Evolutionary conservation across 2,797 vertebrate species (phyloP).

Genomic region (Chelidonichthys spinosus): DNA sequence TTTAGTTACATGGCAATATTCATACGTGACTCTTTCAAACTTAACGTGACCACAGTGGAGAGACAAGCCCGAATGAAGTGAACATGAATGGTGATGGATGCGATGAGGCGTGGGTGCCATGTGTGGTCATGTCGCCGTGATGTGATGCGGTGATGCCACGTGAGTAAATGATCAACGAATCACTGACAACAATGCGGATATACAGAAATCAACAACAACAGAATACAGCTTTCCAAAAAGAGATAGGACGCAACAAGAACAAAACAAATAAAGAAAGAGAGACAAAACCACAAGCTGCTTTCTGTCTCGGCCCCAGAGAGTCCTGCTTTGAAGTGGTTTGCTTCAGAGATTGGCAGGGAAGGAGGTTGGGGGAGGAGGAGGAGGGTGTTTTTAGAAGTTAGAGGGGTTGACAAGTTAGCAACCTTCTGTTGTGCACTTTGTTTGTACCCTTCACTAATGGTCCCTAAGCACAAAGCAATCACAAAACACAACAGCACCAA

Average conservation of each 20-base stretch:
- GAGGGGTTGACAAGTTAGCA: slow-evolving; percentile 48
- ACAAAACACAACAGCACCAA: slow-evolving; percentile 42
- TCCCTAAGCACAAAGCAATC: slow-evolving; percentile 62
- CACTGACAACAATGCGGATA: slow-evolving; percentile 78
- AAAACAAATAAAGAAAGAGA: slow-evolving; percentile 19
- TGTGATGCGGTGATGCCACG: slow-evolving; percentile 65
- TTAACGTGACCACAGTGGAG: slow-evolving; percentile 75
- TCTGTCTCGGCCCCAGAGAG: slow-evolving; percentile 66
- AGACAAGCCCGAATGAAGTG: slow-evolving; percentile 75
- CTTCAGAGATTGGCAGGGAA: slow-evolving; percentile 53
- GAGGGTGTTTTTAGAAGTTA: neutral
- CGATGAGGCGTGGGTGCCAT: slow-evolving; percentile 66
- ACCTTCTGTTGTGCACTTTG: slow-evolving; percentile 62
- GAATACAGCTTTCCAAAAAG: slow-evolving; percentile 68
- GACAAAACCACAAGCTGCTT: slow-evolving; percentile 78
- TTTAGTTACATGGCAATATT: slow-evolving; percentile 65
- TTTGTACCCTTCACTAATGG: slow-evolving; percentile 55
- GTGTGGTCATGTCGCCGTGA: slow-evolving; percentile 59
- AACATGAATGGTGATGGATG: slow-evolving; percentile 68
- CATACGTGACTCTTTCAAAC: slow-evolving; percentile 66
- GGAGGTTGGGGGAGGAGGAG: neutral
- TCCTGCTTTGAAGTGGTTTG: slow-evolving; percentile 82
- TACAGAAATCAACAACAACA: slow-evolving; percentile 77
- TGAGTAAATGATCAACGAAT: slow-evolving; percentile 73
- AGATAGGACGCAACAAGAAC: slow-evolving; percentile 63